Conservation (phyloP, 92 coral and sea anemone species). For the Phenganax stokvisi region DNA sequence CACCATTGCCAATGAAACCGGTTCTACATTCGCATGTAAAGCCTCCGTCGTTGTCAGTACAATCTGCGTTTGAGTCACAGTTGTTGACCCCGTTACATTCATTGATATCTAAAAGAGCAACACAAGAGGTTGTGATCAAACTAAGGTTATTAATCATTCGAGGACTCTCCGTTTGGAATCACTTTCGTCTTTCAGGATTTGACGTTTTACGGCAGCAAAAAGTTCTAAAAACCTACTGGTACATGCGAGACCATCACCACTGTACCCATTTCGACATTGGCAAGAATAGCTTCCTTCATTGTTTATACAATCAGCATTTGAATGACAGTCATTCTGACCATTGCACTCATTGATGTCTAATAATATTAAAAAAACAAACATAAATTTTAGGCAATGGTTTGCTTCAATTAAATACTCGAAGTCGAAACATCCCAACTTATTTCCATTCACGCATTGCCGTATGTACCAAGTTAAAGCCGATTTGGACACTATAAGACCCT, state of each 20-base stretch:
- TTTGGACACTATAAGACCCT: too few species aligned
- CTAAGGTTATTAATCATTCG: neutral
- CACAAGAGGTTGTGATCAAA: neutral
- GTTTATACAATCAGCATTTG: conserved; percentile 5
- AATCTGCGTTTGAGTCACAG: conserved; percentile 43
- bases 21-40: conserved; percentile 43
- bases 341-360: conserved; percentile 10
- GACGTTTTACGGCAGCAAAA: too few species aligned
- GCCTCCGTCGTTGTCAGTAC: conserved; percentile 48
- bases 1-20: conserved; percentile 43
- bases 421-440: too few species aligned
- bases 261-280: neutral
- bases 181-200: too few species aligned
- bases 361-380: neutral
- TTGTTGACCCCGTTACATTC: conserved; percentile 37
- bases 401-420: too few species aligned
- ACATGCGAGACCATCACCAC: conserved; percentile 4
- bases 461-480: too few species aligned
- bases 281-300: neutral
- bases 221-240: neutral
- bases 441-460: too few species aligned
- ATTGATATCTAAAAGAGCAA: conserved; percentile 27
- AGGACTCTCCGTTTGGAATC: neutral
- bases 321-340: conserved; percentile 5
- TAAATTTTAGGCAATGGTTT: neutral